phyloP scores from a whole-genome alignment of 2,113 vertebrate genomes.

The Ifrita kowaldi region DNA sequence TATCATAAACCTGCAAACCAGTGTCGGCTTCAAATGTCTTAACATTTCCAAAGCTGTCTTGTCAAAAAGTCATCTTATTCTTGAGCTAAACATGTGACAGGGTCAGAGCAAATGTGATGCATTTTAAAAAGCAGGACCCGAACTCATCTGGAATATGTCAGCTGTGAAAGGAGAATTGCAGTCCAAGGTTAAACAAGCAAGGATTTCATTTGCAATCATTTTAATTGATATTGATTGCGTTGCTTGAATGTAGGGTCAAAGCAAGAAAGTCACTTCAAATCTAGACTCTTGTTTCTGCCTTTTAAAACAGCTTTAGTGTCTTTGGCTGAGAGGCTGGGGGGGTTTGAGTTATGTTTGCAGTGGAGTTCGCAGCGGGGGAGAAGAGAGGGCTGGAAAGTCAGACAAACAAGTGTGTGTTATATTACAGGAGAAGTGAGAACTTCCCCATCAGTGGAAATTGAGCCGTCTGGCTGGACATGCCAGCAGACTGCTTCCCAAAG shows the following conservation, averaged over 20 bases:
- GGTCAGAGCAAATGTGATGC: not conserved
- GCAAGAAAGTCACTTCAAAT: not conserved
- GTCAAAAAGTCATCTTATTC: constrained; percentile 38
- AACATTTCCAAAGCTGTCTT: constrained; percentile 28
- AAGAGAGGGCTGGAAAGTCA: not conserved
- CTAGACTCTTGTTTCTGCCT: not conserved
- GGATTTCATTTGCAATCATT: constrained; percentile 45
- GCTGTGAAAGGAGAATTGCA: constrained; percentile 1
- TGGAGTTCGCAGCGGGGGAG: not conserved
- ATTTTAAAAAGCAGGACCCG: constrained; percentile 1
- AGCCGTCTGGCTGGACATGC: not conserved
- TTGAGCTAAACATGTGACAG: not conserved
- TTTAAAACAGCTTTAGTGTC: not conserved
- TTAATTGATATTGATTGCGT: constrained; percentile 46
- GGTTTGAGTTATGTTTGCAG: not conserved
- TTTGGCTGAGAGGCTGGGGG: not conserved
- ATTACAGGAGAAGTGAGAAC: not conserved
- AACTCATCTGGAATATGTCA: constrained; percentile 41
- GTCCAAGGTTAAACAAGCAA: constrained; percentile 58
- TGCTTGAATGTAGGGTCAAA: constrained; percentile 14
- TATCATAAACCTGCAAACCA: constrained; percentile 1
- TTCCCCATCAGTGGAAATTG: not conserved
- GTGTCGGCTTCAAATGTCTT: constrained; percentile 23
- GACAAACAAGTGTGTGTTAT: not conserved
- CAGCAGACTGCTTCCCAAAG: not conserved